These are phyloP conservation scores for Onychomys leucogaster DNA, from an alignment of 2,797 vertebrate genomes.

Conservation along the genomic window DNA sequence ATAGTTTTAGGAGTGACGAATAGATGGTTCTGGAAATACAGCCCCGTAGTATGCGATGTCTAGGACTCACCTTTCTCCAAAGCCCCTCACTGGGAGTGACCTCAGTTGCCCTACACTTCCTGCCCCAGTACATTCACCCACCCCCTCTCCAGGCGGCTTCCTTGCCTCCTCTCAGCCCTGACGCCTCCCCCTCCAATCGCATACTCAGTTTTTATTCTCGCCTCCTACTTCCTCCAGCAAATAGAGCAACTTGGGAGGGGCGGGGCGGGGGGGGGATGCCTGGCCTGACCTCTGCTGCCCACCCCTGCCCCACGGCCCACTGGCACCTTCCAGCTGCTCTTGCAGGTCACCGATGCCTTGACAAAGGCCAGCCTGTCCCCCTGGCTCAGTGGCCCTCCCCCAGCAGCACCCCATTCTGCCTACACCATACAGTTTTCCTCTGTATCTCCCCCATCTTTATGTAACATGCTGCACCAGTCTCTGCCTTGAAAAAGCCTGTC, in stretches of 20 bases:
- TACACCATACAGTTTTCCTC: rapidly evolving
- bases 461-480: neutral
- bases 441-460: conserved; percentile 34
- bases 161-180: neutral
- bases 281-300: neutral
- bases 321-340: neutral
- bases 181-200: neutral
- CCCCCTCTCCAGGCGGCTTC: neutral
- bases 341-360: neutral
- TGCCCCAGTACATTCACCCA: rapidly evolving
- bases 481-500: neutral
- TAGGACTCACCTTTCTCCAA: neutral
- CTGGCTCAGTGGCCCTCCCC: rapidly evolving
- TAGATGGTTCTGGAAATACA: neutral
- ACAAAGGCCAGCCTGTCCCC: neutral
- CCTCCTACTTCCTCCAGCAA: conserved; percentile 42
- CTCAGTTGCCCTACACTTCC: neutral
- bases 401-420: neutral
- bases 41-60: neutral
- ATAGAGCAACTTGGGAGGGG: neutral
- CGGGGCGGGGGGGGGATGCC: neutral
- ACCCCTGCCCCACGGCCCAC: neutral
- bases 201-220: conserved; percentile 3
- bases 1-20: neutral
- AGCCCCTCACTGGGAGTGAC: neutral